Base-by-base conservation (phyloP, 2,888 invertebrate species). In the Chrysolina haemoptera region DNA sequence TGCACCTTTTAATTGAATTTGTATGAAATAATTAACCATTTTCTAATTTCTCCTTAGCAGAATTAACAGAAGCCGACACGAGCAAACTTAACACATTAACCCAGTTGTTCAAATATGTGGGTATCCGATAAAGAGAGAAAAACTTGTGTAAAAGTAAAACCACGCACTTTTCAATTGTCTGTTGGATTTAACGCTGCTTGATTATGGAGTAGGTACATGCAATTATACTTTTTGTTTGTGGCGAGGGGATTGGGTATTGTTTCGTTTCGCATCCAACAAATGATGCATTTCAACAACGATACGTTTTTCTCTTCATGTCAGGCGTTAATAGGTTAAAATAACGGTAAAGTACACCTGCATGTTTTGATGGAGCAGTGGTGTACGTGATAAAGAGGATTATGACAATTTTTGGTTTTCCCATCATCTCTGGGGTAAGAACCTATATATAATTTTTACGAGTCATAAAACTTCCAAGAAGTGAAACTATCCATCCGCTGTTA, bases 41-140 rank as follows among this genome's bases (percentile, higher is more conserved):
- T 59, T 59, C 59, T 59, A 59, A 59, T 59, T 59, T 59, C 59
- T 59, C 59, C 59, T 59, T 35, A 27, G 16, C n/a, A 59, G 59
- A 59, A 59, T 27, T 59, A 59, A 35, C 59, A 59, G 59, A 35
- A 59, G 59, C 35, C 66, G 50, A 50, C 48, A 50, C 48, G 66
- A 48, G 35, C 66, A 18, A 50, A 50, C 66, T 27, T 35, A 66
- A 66, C 66, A 66, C 66, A 66, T 66, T 66, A 50, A 66, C 66
- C 66, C 50, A 66, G 66, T 66, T 66, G 48, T n/a, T 48, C 65
- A 48, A 65, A 48, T 65, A 65, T 46, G 65, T 65, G 65, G 65
- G 65, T 22, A 43, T 48, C 46, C 66, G 48, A 50, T 66, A 66
- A 22, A 66, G 10, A 50, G 66, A 66, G 62, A 66, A 66, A 66